Conservation (phyloP, 2,888 invertebrate genomes). For the Rotaria socialis region DNA sequence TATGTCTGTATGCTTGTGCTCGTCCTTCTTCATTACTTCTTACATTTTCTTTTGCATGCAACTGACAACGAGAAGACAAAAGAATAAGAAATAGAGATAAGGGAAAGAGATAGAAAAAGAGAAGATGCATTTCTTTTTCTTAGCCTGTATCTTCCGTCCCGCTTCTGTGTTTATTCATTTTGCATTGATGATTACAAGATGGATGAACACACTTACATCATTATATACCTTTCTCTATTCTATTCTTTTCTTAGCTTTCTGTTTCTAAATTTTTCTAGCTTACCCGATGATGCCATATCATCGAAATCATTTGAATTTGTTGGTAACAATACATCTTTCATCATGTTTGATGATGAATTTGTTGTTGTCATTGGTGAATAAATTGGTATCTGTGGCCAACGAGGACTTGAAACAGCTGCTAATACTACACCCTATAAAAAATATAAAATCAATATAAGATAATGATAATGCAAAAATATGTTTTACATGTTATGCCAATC, state of each 20-base stretch:
- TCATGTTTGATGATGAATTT: neutral
- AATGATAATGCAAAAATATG: too few species aligned
- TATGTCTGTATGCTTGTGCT: neutral
- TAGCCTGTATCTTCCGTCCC: too few species aligned
- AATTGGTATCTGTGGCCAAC: slow-evolving; percentile 37
- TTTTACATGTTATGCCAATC: neutral
- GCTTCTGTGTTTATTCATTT: neutral
- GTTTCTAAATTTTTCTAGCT: neutral
- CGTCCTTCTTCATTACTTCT: neutral
- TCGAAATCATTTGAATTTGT: slow-evolving; percentile 1
- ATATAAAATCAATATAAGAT: neutral
- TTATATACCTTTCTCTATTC: neutral
- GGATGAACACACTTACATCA: neutral
- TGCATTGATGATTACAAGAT: neutral
- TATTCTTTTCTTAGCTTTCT: too few species aligned
- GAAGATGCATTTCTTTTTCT: neutral
- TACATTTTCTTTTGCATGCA: neutral
- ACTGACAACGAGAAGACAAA: neutral
- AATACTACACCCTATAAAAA: slow-evolving; percentile 67
- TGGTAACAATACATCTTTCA: neutral
- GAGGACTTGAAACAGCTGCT: slow-evolving; percentile 73
- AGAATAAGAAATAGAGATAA: neutral
- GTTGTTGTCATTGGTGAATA: neutral
- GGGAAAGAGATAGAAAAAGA: neutral
- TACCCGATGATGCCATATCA: slow-evolving; percentile 31